Percentiles rank a stretch among this genome's conserved stretches.
Conservation (phyloP, 2,888 invertebrate species). For the Mystacides longicornis region DNA sequence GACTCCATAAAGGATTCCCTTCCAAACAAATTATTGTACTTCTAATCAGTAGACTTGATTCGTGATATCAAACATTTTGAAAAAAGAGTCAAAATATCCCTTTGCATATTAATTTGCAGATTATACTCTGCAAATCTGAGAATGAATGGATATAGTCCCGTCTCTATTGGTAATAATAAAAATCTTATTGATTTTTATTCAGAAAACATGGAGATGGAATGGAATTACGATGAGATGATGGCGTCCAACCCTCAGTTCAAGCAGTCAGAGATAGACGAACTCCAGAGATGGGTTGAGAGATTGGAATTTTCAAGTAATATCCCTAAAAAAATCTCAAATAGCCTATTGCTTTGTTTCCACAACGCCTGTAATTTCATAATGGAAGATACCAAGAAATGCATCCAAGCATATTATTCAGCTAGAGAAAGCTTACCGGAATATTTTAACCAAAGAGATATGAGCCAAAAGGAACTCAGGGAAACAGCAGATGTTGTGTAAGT, state of each 20-base stretch:
- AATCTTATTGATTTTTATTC: no score
- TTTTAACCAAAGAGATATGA: constrained; percentile 51
- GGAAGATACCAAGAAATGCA: constrained; percentile 54
- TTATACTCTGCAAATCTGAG: no score
- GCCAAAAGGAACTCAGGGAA: constrained; percentile 42
- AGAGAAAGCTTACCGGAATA: constrained; percentile 55
- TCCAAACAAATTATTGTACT: no score
- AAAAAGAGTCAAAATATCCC: no score
- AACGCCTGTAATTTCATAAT: constrained; percentile 57
- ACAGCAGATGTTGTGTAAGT: constrained; percentile 51
- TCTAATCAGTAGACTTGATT: no score
- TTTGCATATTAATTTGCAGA: no score
- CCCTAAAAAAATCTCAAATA: constrained; percentile 47
- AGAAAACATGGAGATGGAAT: constrained; percentile 37
- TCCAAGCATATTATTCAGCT: constrained; percentile 53
- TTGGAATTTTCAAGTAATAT: constrained; percentile 38
- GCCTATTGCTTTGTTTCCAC: constrained; percentile 58
- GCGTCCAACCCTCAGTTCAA: constrained; percentile 45
- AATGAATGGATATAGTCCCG: no score
- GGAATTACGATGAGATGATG: constrained; percentile 39
- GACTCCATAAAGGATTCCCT: no score
- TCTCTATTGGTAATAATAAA: no score
- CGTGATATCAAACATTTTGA: no score
- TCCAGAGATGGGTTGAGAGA: constrained; percentile 43
- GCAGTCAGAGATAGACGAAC: constrained; percentile 41